A percentile compares a stretch with the other conserved stretches of the same genome.
These are phyloP conservation scores for Lordiphosa fenestrarum DNA, from an alignment of 2,888 invertebrate species.

Conservation along the genomic window DNA sequence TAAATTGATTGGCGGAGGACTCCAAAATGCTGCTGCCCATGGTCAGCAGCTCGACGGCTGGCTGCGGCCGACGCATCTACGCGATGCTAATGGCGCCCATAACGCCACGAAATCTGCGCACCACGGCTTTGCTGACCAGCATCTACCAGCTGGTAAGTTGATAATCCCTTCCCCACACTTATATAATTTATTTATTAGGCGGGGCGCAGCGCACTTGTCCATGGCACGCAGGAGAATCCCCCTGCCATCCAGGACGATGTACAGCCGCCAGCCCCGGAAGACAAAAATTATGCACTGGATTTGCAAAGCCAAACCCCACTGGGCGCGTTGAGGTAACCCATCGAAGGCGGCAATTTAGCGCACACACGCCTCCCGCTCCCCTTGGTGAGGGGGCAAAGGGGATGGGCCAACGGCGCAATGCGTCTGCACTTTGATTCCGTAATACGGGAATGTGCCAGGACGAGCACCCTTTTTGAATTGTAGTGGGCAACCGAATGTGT, in stretches of 20 bases:
- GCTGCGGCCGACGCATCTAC: slow-evolving; percentile 48
- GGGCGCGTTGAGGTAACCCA: slow-evolving; percentile 47
- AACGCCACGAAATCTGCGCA: slow-evolving; percentile 78
- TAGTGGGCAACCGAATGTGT: fast-evolving
- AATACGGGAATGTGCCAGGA: slow-evolving; percentile 38
- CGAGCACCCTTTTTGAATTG: slow-evolving; percentile 73
- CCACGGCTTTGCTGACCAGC: slow-evolving; percentile 78
- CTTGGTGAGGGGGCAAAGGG: slow-evolving; percentile 7
- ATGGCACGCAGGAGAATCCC: slow-evolving; percentile 47
- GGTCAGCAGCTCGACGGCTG: slow-evolving; percentile 41
- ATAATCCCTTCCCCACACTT: not conserved
- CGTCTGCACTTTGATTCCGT: slow-evolving; percentile 51
- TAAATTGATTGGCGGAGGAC: slow-evolving; percentile 58
- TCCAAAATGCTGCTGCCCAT: slow-evolving; percentile 52
- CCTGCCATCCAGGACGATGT: slow-evolving; percentile 46
- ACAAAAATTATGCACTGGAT: slow-evolving; percentile 80
- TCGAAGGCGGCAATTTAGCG: slow-evolving; percentile 31
- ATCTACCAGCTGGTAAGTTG: slow-evolving; percentile 80
- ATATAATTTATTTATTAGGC: slow-evolving; percentile 24
- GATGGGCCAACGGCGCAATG: slow-evolving; percentile 67
- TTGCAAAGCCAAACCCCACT: slow-evolving; percentile 81
- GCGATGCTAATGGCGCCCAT: slow-evolving; percentile 72
- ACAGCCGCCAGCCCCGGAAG: slow-evolving; percentile 51
- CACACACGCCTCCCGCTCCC: slow-evolving; percentile 41
- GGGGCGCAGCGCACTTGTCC: slow-evolving; percentile 60